phyloP scores from a whole-genome alignment of 2,113 vertebrate species.

The Trichechus manatus region DNA sequence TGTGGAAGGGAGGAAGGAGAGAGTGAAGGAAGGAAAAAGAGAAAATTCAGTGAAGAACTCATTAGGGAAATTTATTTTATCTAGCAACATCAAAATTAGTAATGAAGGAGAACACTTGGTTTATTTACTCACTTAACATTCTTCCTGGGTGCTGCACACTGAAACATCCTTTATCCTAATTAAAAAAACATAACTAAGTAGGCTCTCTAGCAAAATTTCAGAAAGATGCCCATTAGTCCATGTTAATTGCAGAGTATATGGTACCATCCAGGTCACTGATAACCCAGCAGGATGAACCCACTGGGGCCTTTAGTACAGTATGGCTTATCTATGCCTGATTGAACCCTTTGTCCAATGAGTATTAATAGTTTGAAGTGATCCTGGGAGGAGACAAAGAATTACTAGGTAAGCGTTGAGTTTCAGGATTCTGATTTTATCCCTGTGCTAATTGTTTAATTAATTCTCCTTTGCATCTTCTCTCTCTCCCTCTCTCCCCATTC shows the following conservation, averaged over 20 bases:
- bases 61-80: not conserved
- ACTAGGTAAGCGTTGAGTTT: not conserved
- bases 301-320: not conserved
- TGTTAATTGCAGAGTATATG: not conserved
- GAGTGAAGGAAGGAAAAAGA: not conserved
- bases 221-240: not conserved
- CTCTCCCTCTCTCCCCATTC: not conserved
- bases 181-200: not conserved
- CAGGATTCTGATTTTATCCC: not conserved
- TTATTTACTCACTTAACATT: not conserved
- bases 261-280: not conserved
- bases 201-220: constrained; percentile 21
- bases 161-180: constrained; percentile 5
- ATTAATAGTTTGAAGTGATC: not conserved
- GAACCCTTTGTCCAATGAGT: not conserved
- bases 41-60: not conserved
- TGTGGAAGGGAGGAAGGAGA: not conserved
- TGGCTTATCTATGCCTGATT: not conserved
- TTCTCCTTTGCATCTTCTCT: not conserved
- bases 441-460: not conserved
- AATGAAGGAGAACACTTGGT: not conserved
- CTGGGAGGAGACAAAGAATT: not conserved
- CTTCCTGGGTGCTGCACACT: not conserved
- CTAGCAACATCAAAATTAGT: not conserved
- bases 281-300: not conserved